Evolutionary conservation across 2,113 vertebrate genomes (phyloP).

Genomic region (Equus przewalskii): DNA sequence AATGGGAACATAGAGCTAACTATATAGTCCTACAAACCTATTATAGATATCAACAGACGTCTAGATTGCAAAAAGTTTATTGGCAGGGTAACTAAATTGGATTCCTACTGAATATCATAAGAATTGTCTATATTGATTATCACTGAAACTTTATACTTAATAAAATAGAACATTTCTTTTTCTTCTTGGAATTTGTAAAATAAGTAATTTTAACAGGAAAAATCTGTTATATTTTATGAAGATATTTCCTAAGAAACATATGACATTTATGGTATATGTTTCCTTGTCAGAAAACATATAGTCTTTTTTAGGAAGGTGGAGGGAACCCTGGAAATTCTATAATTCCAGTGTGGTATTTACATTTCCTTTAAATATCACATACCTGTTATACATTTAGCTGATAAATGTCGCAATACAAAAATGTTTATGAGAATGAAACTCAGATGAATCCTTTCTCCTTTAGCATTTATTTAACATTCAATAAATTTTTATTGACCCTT

Average conservation of each 20-base stretch:
- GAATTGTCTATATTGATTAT: conserved; percentile 33
- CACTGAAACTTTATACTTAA: neutral
- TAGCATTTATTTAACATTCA: neutral
- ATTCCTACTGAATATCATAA: conserved; percentile 9
- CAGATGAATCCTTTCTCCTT: neutral
- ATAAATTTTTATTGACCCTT: neutral
- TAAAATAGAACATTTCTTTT: neutral
- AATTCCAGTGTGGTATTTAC: neutral
- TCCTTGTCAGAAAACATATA: neutral
- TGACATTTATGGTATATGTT: neutral
- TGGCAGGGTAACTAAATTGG: neutral
- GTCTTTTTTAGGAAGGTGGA: neutral
- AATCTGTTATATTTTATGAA: neutral
- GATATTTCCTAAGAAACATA: neutral
- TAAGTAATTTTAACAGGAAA: neutral
- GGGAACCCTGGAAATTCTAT: neutral
- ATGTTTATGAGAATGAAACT: neutral
- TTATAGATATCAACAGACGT: neutral
- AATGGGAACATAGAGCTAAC: neutral
- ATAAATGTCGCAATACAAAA: conserved; percentile 25
- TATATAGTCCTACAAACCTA: neutral
- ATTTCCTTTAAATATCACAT: neutral
- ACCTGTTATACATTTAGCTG: neutral
- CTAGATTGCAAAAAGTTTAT: conserved; percentile 4
- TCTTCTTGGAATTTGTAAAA: neutral